Conservation (phyloP, 2,888 invertebrate genomes). For the Clistopyga incitator region DNA sequence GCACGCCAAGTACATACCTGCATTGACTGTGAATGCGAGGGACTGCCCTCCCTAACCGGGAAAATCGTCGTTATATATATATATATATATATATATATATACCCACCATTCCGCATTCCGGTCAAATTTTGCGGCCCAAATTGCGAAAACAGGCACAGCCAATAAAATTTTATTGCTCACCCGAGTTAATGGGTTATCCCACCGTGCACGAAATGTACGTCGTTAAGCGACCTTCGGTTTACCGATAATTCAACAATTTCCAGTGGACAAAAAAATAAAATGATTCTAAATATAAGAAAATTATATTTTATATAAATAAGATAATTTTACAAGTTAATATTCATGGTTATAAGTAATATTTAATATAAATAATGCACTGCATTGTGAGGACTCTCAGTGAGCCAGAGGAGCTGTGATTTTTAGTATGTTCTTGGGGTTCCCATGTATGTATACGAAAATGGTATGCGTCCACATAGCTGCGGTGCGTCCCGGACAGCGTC, state of each 20-base stretch:
- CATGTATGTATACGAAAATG: slow-evolving; percentile 14
- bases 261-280: background rate
- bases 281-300: background rate
- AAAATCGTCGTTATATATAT: background rate
- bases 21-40: slow-evolving; percentile 3
- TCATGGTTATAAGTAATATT: background rate
- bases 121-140: slow-evolving; percentile 36
- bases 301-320: no score
- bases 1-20: background rate
- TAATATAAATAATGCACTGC: background rate
- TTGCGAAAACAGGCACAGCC: slow-evolving; percentile 46
- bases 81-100: background rate
- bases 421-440: slow-evolving; percentile 29
- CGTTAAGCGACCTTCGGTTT: slow-evolving; percentile 22
- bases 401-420: slow-evolving; percentile 13
- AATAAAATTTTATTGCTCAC: slow-evolving; percentile 61
- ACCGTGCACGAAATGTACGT: slow-evolving; percentile 11
- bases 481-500: slow-evolving; percentile 35
- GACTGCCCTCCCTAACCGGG: background rate
- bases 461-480: slow-evolving; percentile 9
- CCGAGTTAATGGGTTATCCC: slow-evolving; percentile 26
- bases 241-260: slow-evolving; percentile 6
- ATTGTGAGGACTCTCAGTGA: slow-evolving; percentile 21
- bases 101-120: background rate
- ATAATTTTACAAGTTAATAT: no score